Evolutionary conservation across 2,113 vertebrate genomes (phyloP).

Genomic region (Phrynosoma blainvillii): DNA sequence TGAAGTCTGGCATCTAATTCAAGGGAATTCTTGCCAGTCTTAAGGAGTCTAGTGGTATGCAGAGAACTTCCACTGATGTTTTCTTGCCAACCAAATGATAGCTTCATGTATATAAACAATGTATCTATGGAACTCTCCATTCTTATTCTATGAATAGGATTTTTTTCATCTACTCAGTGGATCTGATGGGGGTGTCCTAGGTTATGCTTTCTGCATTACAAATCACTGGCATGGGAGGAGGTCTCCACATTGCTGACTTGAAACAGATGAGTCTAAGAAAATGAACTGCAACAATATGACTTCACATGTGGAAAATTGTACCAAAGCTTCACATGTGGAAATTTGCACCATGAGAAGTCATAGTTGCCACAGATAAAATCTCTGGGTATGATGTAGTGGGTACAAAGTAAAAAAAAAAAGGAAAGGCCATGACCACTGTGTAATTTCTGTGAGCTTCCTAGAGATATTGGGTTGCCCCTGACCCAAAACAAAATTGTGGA

Average conservation of each 20-base stretch:
- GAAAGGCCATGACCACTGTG: neutral
- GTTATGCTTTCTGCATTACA: neutral
- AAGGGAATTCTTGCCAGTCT: neutral
- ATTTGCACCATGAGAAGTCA: neutral
- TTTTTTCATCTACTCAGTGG: neutral
- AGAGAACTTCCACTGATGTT: neutral
- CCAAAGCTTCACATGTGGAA: neutral
- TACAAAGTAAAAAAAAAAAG: neutral
- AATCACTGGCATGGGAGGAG: neutral
- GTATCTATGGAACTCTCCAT: too few relatives aligned
- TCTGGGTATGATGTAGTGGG: neutral
- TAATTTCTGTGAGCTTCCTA: neutral
- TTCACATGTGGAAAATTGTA: neutral
- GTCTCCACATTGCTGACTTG: neutral
- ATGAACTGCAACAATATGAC: neutral
- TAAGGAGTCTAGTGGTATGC: neutral
- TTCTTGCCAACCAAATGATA: neutral
- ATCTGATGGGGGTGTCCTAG: neutral
- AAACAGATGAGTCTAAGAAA: neutral
- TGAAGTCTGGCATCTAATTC: neutral
- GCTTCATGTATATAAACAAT: neutral
- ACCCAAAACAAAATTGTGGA: neutral
- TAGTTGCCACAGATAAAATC: neutral
- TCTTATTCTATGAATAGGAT: too few relatives aligned
- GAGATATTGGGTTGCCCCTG: neutral